Percentiles rank a stretch among this genome's conserved stretches.
These are phyloP conservation scores for Parnassius smintheus DNA, from an alignment of 2,888 invertebrate species.

Conservation along the genomic window DNA sequence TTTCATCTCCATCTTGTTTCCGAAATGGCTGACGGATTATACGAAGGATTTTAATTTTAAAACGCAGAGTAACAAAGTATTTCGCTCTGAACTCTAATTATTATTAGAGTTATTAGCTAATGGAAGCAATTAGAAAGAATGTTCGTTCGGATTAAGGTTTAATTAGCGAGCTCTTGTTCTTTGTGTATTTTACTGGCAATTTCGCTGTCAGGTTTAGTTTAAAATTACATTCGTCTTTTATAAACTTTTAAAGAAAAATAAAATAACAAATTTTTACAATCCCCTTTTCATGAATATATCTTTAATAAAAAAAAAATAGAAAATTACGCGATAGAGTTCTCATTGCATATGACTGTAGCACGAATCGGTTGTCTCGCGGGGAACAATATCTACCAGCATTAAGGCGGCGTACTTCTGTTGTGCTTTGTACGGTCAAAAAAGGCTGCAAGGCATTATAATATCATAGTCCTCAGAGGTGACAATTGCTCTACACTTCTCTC, in stretches of 20 bases:
- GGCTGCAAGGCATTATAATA: too few species aligned
- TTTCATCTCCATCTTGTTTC: conserved; percentile 45
- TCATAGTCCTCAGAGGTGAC: too few species aligned
- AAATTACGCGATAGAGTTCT: too few species aligned
- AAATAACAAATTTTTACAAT: too few species aligned
- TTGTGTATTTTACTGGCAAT: conserved; percentile 38
- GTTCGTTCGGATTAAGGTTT: conserved; percentile 60
- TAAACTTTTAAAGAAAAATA: conserved; percentile 3
- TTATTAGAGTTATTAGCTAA: conserved; percentile 68
- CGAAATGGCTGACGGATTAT: conserved; percentile 66
- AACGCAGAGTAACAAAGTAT: conserved; percentile 63
- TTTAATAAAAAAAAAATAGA: too few species aligned
- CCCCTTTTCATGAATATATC: too few species aligned
- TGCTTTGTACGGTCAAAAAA: too few species aligned
- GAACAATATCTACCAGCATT: too few species aligned
- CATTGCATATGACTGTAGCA: too few species aligned
- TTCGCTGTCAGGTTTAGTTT: conserved; percentile 23
- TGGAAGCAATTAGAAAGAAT: conserved; percentile 67
- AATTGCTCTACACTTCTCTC: too few species aligned
- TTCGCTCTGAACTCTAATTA: conserved; percentile 60
- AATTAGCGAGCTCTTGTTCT: conserved; percentile 61
- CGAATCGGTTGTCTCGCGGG: too few species aligned
- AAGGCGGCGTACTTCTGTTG: too few species aligned
- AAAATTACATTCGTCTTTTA: conserved; percentile 16
- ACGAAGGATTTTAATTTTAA: conserved; percentile 52